A percentile compares a stretch with the other conserved stretches of the same genome.
Conservation (phyloP, 2,888 invertebrate species). For the Trachelus stipa region DNA sequence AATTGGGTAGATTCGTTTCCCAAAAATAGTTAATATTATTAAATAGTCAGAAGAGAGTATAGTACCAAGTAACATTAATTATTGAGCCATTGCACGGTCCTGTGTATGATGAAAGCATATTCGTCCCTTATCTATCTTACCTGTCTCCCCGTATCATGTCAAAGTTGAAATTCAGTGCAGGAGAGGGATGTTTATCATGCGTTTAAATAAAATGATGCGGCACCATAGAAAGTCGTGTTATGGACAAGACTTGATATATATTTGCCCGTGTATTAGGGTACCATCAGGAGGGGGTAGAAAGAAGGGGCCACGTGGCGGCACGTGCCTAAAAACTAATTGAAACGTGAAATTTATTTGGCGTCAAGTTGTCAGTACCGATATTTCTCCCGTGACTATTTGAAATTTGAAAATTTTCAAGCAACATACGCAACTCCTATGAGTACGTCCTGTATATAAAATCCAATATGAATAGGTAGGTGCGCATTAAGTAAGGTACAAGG, state of each 20-base stretch:
- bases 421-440: neutral
- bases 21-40: slow-evolving; percentile 39
- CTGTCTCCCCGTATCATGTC: neutral
- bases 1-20: slow-evolving; percentile 17
- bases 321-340: slow-evolving; percentile 66
- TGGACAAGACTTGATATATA: slow-evolving; percentile 50
- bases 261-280: slow-evolving; percentile 40
- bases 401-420: neutral
- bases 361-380: slow-evolving; percentile 52
- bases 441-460: neutral
- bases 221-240: slow-evolving; percentile 32
- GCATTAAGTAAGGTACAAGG: neutral
- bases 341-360: slow-evolving; percentile 64
- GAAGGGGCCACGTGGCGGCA: slow-evolving; percentile 58
- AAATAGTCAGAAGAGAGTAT: slow-evolving; percentile 17
- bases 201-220: slow-evolving; percentile 11
- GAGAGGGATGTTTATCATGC: slow-evolving; percentile 2
- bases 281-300: slow-evolving; percentile 24
- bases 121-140: neutral
- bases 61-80: neutral
- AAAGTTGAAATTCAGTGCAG: neutral
- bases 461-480: neutral
- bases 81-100: neutral
- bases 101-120: neutral
- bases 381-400: slow-evolving; percentile 25